Percentiles rank a stretch among this genome's conserved stretches.
These are phyloP conservation scores for Ceratosolen fusciceps DNA, from an alignment of 1,140 invertebrate species.

Conservation along the genomic window DNA sequence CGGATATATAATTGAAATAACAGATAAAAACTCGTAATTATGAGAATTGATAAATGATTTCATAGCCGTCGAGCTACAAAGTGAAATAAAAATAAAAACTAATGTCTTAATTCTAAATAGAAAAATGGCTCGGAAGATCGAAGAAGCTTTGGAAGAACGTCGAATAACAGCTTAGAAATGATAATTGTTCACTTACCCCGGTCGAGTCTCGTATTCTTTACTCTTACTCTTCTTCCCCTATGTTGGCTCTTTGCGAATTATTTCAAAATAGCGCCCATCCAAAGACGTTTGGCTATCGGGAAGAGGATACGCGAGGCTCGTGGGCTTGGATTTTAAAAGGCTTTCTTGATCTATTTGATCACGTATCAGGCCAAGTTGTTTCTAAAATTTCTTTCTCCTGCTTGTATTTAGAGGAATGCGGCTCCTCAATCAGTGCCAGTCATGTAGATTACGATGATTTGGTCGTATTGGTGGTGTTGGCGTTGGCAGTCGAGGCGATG, in stretches of 20 bases:
- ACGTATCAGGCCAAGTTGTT: background rate
- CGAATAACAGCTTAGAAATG: background rate
- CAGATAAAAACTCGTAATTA: conserved; percentile 4
- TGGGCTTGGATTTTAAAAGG: background rate
- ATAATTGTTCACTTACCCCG: conserved; percentile 13
- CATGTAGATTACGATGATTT: too few species aligned
- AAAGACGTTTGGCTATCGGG: conserved; percentile 16
- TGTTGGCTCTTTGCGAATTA: conserved; percentile 26
- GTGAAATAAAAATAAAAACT: background rate
- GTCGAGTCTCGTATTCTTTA: conserved; percentile 16
- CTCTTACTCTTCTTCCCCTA: conserved; percentile 10
- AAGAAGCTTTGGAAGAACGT: background rate
- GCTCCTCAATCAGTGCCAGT: background rate
- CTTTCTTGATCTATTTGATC: background rate
- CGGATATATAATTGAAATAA: background rate
- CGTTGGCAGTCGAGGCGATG: too few species aligned
- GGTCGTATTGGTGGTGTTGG: too few species aligned
- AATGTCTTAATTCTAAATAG: background rate
- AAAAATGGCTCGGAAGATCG: background rate
- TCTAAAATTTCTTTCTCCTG: background rate
- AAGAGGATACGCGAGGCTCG: too few species aligned
- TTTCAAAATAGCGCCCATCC: conserved; percentile 36
- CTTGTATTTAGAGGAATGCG: background rate
- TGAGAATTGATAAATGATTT: background rate
- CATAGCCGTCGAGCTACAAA: background rate